These are phyloP conservation scores for Wasmannia auropunctata DNA, from an alignment of 1,140 invertebrate genomes.

Conservation along the genomic window DNA sequence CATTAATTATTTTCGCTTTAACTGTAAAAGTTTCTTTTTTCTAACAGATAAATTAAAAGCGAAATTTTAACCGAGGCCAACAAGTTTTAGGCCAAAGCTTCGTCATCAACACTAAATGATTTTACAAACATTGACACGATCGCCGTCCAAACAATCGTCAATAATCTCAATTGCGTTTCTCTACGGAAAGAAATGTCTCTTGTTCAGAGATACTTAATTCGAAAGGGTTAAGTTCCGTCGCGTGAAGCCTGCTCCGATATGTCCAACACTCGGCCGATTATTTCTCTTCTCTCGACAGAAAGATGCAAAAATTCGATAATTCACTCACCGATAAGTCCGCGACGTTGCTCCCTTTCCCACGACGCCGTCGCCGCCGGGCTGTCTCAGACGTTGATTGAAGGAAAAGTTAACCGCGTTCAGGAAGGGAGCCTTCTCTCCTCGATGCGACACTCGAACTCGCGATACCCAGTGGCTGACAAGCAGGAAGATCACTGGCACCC, in stretches of 20 bases:
- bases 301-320: constrained; percentile 48
- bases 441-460: constrained; percentile 12
- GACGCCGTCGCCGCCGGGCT: constrained; percentile 62
- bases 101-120: background rate
- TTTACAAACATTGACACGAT: background rate
- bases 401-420: background rate
- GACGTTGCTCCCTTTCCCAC: constrained; percentile 69
- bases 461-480: constrained; percentile 5
- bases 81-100: background rate
- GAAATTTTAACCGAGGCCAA: background rate
- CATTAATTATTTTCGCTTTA: background rate
- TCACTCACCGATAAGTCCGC: constrained; percentile 68
- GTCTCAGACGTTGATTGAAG: background rate
- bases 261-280: background rate
- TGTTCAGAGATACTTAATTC: background rate
- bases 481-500: constrained; percentile 46
- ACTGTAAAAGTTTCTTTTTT: background rate
- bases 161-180: background rate
- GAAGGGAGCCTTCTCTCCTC: constrained; percentile 23
- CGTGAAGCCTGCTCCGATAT: background rate
- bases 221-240: background rate
- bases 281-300: background rate
- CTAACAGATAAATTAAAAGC: background rate
- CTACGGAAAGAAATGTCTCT: background rate
- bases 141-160: background rate